These are phyloP conservation scores for Temnothorax unifasciatus DNA, from an alignment of 2,888 invertebrate genomes.

Conservation along the genomic window DNA sequence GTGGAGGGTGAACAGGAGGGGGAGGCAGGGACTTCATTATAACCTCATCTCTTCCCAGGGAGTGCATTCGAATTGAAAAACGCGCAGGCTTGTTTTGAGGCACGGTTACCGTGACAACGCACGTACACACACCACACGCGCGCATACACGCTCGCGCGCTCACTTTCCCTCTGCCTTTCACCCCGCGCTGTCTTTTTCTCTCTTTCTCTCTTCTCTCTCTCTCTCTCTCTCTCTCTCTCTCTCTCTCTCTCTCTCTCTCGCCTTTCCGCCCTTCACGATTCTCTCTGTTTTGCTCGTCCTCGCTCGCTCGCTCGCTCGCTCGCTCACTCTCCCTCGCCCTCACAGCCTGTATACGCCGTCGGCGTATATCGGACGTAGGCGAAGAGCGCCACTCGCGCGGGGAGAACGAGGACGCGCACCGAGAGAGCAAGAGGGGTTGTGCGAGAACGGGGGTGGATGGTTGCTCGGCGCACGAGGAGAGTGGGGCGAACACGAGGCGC, in stretches of 20 bases:
- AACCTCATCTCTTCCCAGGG: slow-evolving; percentile 78
- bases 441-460: slow-evolving; percentile 69
- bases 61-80: slow-evolving; percentile 79
- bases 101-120: slow-evolving; percentile 79
- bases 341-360: slow-evolving; percentile 59
- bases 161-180: slow-evolving; percentile 26
- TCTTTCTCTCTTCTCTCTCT: slow-evolving; percentile 54
- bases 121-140: slow-evolving; percentile 49
- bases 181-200: slow-evolving; percentile 38
- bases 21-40: slow-evolving; percentile 75
- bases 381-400: slow-evolving; percentile 59
- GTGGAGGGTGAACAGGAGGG: slow-evolving; percentile 22
- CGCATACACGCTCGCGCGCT: slow-evolving; percentile 35
- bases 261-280: slow-evolving; percentile 56
- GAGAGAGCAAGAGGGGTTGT: slow-evolving; percentile 58
- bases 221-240: slow-evolving; percentile 60
- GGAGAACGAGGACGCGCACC: slow-evolving; percentile 39
- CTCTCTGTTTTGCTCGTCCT: slow-evolving; percentile 48
- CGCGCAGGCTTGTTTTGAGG: slow-evolving; percentile 79
- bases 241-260: slow-evolving; percentile 52
- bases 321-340: slow-evolving; percentile 49
- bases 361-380: slow-evolving; percentile 71
- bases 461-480: slow-evolving; percentile 67
- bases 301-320: slow-evolving; percentile 40
- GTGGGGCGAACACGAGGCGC: slow-evolving; percentile 63